A percentile compares a stretch with the other conserved stretches of the same genome.
These are phyloP conservation scores for Malaclemys terrapin DNA, from an alignment of 2,113 vertebrate species.

Conservation along the genomic window DNA sequence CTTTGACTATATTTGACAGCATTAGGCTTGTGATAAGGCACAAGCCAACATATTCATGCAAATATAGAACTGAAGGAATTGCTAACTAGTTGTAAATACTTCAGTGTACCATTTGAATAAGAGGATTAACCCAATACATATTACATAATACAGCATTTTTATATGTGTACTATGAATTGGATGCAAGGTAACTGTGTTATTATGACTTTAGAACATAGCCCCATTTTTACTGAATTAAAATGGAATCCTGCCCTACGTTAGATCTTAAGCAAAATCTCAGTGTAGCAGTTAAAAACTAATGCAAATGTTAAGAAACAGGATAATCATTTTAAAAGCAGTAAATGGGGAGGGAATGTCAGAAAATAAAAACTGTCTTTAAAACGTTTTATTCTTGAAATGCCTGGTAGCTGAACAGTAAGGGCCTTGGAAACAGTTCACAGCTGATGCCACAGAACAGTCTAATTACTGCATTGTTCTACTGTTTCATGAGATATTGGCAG, in stretches of 20 bases:
- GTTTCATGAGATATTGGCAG: not conserved
- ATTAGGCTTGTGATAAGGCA: not conserved
- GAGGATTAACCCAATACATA: not conserved
- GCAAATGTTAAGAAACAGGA: not conserved
- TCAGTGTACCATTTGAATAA: not conserved
- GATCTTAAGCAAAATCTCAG: not conserved
- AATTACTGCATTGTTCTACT: not conserved
- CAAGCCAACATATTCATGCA: not conserved
- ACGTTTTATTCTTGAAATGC: not conserved
- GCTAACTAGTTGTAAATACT: not conserved
- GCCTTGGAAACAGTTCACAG: not conserved
- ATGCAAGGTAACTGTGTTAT: not conserved
- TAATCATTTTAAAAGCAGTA: not conserved
- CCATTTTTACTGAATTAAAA: not conserved
- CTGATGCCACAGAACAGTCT: not conserved
- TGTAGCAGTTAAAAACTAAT: not conserved
- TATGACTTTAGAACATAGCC: not conserved
- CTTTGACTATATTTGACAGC: not conserved
- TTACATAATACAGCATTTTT: not conserved
- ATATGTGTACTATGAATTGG: rapidly evolving
- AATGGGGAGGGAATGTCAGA: not conserved
- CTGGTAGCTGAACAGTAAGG: not conserved
- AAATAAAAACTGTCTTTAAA: rapidly evolving
- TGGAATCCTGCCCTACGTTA: not conserved
- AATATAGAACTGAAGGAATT: not conserved